Evolutionary conservation across 2,113 vertebrate genomes (phyloP).

Genomic region (Myotis yumanensis): DNA sequence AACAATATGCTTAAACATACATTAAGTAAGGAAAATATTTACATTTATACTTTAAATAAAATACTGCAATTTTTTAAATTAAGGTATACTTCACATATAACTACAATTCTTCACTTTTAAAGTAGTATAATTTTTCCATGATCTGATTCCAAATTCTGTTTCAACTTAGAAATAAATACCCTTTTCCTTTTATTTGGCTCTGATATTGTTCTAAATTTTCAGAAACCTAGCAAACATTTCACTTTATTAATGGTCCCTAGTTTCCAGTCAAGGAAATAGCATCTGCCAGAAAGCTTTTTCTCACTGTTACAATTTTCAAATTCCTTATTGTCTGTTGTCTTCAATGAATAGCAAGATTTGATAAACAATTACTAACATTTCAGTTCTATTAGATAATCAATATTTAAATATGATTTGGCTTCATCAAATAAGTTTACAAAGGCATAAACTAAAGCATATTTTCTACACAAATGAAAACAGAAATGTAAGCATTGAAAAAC

Average conservation of each 20-base stretch:
- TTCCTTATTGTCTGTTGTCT: neutral
- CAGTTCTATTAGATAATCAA: neutral
- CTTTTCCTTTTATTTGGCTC: neutral
- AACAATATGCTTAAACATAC: neutral
- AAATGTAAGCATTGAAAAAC: neutral
- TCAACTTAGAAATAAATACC: neutral
- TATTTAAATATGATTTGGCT: neutral
- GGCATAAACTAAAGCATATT: neutral
- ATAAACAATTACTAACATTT: neutral
- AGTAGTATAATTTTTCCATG: neutral
- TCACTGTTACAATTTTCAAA: neutral
- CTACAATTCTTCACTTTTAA: neutral
- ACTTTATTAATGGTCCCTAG: neutral
- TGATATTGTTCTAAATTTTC: neutral
- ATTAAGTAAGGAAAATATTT: neutral
- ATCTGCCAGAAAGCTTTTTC: neutral
- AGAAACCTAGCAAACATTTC: neutral
- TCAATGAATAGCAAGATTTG: neutral
- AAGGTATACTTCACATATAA: neutral
- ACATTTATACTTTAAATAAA: slow-evolving; percentile 34
- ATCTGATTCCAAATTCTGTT: neutral
- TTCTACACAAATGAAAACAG: neutral
- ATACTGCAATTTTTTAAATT: neutral
- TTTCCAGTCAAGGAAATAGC: slow-evolving; percentile 10
- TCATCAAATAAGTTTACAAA: neutral